Base-by-base conservation (phyloP, 2,797 vertebrate species). In the Botia kubotai region DNA sequence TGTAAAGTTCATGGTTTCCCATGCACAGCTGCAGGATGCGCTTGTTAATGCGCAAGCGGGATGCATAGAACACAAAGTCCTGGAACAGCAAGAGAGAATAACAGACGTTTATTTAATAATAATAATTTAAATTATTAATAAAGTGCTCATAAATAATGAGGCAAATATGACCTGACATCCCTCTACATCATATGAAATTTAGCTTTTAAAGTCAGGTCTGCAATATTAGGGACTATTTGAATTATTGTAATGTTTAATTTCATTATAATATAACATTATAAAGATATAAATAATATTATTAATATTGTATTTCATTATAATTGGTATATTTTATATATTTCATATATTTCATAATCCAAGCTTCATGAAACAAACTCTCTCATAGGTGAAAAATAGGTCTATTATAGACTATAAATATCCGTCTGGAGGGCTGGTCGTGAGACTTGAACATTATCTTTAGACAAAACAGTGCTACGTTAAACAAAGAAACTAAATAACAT, bases 1-100 rank as follows among this genome's bases (percentile, higher is more conserved):
- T 96, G 85, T 98, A 99, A 86, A 98, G 92, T 7, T 97, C 96
- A 0, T 98, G 97, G 93, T 99, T 99, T 12, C 96, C 97, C 95
- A 97, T 98, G 90, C 97, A 98, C 4, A 99, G 93, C 87, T 95
- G 95, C 86, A 98, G 91, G 90, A 99, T 97, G 82, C 95, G 89
- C 89, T 98, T 99, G 94, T 98, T 99, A 82, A 99, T 94, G 57
- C 96, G 93, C 88, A 97, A 93, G 0, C 96, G 96, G 0, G 97
- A 94, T 0, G 96, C 96, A 0, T 97, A 97, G 90, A 99, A 98
- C 69, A 97, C 84, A 55, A 99, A 98, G 89, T 98, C 97, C 98
- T 99, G 63, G 10, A 17, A 62, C 21, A 81, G 14, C 17, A 52
- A 70, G 16, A 71, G n/a, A 33, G 50, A 43, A 1, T 10, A 39